These are phyloP conservation scores for Gymnorhina tibicen DNA, from an alignment of 2,113 vertebrate species.

Conservation along the genomic window DNA sequence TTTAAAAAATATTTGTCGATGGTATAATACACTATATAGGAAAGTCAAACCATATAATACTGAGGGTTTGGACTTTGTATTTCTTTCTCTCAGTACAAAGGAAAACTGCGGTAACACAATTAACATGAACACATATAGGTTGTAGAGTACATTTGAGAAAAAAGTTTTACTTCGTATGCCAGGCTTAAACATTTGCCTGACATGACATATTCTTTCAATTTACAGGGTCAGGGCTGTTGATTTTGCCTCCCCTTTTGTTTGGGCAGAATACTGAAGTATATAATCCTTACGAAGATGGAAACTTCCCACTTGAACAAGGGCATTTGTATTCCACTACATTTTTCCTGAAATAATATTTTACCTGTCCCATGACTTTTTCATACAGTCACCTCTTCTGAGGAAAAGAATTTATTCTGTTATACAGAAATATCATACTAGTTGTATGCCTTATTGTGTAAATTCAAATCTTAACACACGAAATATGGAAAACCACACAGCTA, in stretches of 20 bases:
- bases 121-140: fast-evolving
- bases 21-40: background rate
- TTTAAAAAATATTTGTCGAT: background rate
- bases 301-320: background rate
- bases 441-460: background rate
- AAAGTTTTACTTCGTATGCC: background rate
- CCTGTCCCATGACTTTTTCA: background rate
- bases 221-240: background rate
- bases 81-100: background rate
- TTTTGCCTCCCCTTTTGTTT: background rate
- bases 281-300: background rate
- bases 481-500: background rate
- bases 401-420: background rate
- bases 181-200: background rate
- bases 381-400: background rate
- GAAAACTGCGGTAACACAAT: background rate
- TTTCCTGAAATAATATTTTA: background rate
- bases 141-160: background rate
- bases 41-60: background rate
- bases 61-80: background rate
- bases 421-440: background rate
- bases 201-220: background rate
- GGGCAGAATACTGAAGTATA: background rate
- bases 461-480: background rate
- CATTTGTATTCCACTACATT: background rate